A percentile compares a stretch with the other conserved stretches of the same genome.
phyloP scores from a whole-genome alignment of 2,797 vertebrate genomes.

The Pagetopsis macropterus region DNA sequence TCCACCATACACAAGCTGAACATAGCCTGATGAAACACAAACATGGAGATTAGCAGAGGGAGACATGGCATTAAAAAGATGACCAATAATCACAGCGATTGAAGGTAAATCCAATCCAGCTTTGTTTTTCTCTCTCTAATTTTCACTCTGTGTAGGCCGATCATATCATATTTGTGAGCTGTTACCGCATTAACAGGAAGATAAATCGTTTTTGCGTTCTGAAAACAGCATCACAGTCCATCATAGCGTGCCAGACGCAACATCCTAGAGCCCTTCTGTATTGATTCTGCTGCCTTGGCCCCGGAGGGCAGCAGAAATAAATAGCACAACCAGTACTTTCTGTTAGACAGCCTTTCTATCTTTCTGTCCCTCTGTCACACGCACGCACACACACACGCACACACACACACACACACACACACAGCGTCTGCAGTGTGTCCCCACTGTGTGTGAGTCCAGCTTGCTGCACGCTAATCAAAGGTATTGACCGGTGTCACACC shows the following conservation, averaged over 20 bases:
- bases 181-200: conserved; percentile 13
- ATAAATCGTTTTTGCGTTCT: conserved; percentile 1
- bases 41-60: conserved; percentile 34
- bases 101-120: conserved; percentile 21
- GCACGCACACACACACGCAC: conserved; percentile 12
- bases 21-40: conserved; percentile 89
- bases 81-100: background rate
- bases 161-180: conserved; percentile 18
- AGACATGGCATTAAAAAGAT: conserved; percentile 9
- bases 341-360: conserved; percentile 30
- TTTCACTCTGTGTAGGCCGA: conserved; percentile 14
- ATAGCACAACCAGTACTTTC: conserved; percentile 61
- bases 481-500: conserved; percentile 78
- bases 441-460: conserved; percentile 64
- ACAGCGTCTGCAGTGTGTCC: conserved; percentile 47
- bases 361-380: conserved; percentile 25
- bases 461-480: conserved; percentile 75
- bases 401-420: too few relatives aligned
- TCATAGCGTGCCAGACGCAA: conserved; percentile 41
- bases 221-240: conserved; percentile 33
- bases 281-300: conserved; percentile 47
- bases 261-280: conserved; percentile 43
- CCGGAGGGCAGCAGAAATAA: conserved; percentile 63
- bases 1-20: conserved; percentile 99
- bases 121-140: conserved; percentile 11